These are phyloP conservation scores for Hydrocynus forskahlii DNA, from an alignment of 2,797 vertebrate genomes.

Conservation along the genomic window DNA sequence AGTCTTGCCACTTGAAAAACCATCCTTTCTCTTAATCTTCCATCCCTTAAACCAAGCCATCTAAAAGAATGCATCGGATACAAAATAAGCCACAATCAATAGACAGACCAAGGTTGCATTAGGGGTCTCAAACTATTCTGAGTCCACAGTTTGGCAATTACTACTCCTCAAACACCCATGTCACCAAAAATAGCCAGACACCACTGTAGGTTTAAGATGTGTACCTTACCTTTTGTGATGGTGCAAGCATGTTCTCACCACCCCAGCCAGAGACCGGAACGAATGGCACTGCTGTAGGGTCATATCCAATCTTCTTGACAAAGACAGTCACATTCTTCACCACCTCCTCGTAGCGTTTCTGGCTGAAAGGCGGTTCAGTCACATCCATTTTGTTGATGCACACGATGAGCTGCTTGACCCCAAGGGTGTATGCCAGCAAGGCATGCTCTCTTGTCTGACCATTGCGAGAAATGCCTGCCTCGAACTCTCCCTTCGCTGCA, in stretches of 20 bases:
- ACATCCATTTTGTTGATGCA: conserved; percentile 86
- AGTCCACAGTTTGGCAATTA: too few species aligned
- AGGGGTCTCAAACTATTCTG: not conserved
- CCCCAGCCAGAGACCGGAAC: conserved; percentile 82
- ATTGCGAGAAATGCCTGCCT: conserved; percentile 80
- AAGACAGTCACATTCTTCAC: conserved; percentile 74
- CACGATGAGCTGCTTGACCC: conserved; percentile 84
- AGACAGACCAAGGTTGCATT: not conserved
- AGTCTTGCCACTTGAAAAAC: conserved; percentile 70
- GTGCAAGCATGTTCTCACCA: conserved; percentile 81
- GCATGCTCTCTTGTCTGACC: conserved; percentile 86
- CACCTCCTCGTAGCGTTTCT: conserved; percentile 81
- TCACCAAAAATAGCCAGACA: too few species aligned
- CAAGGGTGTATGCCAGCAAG: conserved; percentile 82
- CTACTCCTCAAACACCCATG: not conserved
- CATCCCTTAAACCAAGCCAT: conserved; percentile 84
- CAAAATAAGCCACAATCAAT: not conserved
- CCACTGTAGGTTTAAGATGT: too few species aligned
- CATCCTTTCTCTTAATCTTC: conserved; percentile 74
- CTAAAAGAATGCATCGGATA: conserved; percentile 54
- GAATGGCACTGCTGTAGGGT: conserved; percentile 73
- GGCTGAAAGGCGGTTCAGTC: conserved; percentile 79
- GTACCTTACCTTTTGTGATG: conserved; percentile 74
- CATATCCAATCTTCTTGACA: conserved; percentile 82
- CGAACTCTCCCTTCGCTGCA: conserved; percentile 82